Evolutionary conservation across 2,113 vertebrate species (phyloP).

Genomic region (Aramus guarauna): DNA sequence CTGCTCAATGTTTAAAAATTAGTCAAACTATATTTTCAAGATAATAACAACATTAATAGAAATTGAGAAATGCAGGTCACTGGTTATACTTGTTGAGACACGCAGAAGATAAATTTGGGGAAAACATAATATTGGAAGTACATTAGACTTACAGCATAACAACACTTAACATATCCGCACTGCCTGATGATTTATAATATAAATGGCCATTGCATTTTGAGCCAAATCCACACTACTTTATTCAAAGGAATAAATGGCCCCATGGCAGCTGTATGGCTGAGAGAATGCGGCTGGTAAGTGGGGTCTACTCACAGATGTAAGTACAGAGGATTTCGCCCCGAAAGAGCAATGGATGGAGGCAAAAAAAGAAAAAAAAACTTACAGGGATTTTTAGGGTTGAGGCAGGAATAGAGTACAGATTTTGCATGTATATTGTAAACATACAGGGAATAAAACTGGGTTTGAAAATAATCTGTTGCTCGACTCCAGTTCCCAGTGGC

Average conservation of each 20-base stretch:
- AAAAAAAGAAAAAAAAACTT: background rate
- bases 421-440: rapidly evolving
- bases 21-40: background rate
- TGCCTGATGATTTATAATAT: background rate
- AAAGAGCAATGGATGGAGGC: background rate
- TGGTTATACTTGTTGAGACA: background rate
- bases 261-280: background rate
- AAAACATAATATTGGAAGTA: background rate
- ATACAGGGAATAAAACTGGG: background rate
- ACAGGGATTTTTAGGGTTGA: background rate
- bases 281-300: background rate
- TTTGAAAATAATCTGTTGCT: background rate
- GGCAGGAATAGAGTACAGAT: background rate
- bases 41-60: background rate
- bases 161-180: background rate
- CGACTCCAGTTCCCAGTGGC: background rate
- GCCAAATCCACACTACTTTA: background rate
- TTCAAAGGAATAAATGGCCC: background rate
- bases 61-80: background rate
- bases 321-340: background rate
- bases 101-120: background rate
- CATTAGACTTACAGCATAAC: background rate
- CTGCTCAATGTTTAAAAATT: background rate
- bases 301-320: background rate
- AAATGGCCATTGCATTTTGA: background rate